Evolutionary conservation across 1,140 invertebrate genomes (phyloP).

Genomic region (Drosophila sturtevanti): DNA sequence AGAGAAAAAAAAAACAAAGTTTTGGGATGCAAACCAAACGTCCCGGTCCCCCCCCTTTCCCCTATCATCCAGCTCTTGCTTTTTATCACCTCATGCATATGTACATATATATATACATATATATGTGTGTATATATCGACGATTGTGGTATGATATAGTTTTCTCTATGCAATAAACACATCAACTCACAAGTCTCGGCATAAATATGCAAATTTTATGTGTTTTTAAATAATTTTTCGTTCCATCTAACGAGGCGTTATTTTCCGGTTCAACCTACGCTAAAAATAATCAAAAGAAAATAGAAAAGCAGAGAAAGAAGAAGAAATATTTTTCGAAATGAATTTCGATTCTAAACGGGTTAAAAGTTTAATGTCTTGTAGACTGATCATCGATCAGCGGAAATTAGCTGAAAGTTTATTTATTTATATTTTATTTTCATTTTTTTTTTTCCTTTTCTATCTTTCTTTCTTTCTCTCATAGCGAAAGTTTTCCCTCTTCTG

Average conservation of each 20-base stretch:
- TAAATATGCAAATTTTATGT: constrained; percentile 77
- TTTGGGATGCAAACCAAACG: background rate
- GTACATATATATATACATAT: too few species aligned
- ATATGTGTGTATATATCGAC: too few species aligned
- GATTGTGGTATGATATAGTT: constrained; percentile 28
- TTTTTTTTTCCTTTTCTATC: too few species aligned
- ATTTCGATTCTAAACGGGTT: constrained; percentile 76
- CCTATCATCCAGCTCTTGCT: background rate
- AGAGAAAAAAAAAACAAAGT: background rate
- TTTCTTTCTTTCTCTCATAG: constrained; percentile 13
- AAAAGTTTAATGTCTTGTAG: constrained; percentile 57
- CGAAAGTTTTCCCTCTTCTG: constrained; percentile 56
- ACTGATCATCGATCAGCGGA: constrained; percentile 64
- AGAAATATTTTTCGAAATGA: constrained; percentile 22
- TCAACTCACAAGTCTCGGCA: constrained; percentile 57
- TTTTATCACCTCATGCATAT: constrained; percentile 71
- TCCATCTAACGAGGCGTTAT: constrained; percentile 46
- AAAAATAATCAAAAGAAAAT: constrained; percentile 35
- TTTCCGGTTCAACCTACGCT: constrained; percentile 67
- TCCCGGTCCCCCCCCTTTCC: background rate
- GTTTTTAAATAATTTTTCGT: constrained; percentile 72
- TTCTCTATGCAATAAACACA: constrained; percentile 59
- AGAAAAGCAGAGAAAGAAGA: too few species aligned
- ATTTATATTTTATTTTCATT: too few species aligned
- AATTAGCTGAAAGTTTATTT: constrained; percentile 53